Conservation (phyloP, 2,888 invertebrate species). For the Stenodera caucasica region DNA sequence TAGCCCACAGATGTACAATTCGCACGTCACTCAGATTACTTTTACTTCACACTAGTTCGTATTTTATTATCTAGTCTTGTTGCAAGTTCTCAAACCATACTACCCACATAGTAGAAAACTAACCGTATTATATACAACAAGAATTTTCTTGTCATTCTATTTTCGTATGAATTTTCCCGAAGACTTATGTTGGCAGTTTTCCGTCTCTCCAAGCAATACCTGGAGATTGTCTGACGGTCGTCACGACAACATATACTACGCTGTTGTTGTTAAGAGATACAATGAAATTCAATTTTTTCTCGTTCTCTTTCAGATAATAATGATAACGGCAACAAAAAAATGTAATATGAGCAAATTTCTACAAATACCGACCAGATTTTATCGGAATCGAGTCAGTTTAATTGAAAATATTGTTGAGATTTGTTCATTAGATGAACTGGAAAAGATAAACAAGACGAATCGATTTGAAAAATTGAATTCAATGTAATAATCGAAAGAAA, state of each 20-base stretch:
- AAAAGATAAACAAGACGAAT: not conserved
- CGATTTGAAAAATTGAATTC: too few relatives aligned
- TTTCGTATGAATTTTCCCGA: not conserved
- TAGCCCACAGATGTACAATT: conserved; percentile 14
- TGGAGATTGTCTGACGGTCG: conserved; percentile 21
- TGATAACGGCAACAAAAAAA: not conserved
- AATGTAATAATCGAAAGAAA: not conserved
- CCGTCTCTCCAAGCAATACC: conserved; percentile 15
- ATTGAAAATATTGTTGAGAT: not conserved
- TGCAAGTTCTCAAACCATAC: not conserved
- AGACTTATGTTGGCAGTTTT: conserved; percentile 4
- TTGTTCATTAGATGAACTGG: not conserved
- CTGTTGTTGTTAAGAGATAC: conserved; percentile 10
- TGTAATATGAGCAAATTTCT: not conserved
- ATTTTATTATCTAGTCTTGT: not conserved
- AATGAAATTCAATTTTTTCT: conserved; percentile 19
- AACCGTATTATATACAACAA: not conserved
- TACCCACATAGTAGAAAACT: not conserved
- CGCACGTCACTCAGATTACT: conserved; percentile 13
- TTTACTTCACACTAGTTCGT: not conserved
- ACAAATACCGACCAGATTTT: not conserved
- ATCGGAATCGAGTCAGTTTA: not conserved
- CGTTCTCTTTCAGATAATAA: not conserved
- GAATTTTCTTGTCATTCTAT: not conserved
- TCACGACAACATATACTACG: conserved; percentile 18